phyloP scores from a whole-genome alignment of 2,797 vertebrate genomes.

The Gymnoscopelus microlampas region DNA sequence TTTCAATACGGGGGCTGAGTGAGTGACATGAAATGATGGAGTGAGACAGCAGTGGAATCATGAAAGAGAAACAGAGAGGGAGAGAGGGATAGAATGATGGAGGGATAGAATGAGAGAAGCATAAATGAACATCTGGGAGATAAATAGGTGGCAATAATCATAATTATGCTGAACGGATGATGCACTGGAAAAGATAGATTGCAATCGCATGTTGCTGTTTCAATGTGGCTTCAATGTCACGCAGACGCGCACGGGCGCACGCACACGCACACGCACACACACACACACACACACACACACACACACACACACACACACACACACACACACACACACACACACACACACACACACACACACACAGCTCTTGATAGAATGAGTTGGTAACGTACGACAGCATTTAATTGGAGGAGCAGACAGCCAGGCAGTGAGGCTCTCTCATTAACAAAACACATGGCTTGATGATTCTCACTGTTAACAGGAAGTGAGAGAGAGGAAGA shows the following conservation, averaged over 20 bases:
- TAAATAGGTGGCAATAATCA: background rate
- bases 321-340: no score
- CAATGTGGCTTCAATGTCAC: background rate
- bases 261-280: background rate
- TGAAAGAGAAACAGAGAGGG: background rate
- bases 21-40: background rate
- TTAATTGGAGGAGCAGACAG: no score
- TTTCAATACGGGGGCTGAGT: no score
- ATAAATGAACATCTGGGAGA: constrained; percentile 2
- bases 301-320: background rate
- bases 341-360: no score
- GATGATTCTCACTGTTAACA: background rate
- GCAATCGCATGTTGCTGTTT: background rate
- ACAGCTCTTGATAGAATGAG: no score
- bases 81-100: background rate
- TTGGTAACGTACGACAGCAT: no score
- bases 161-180: background rate
- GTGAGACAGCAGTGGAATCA: background rate
- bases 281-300: background rate
- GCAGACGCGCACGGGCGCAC: no score
- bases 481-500: background rate
- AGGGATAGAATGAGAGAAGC: background rate
- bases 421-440: no score
- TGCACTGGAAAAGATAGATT: background rate
- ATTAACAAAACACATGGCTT: no score